These are phyloP conservation scores for Streptopelia turtur DNA, from an alignment of 2,797 vertebrate species.

Conservation along the genomic window DNA sequence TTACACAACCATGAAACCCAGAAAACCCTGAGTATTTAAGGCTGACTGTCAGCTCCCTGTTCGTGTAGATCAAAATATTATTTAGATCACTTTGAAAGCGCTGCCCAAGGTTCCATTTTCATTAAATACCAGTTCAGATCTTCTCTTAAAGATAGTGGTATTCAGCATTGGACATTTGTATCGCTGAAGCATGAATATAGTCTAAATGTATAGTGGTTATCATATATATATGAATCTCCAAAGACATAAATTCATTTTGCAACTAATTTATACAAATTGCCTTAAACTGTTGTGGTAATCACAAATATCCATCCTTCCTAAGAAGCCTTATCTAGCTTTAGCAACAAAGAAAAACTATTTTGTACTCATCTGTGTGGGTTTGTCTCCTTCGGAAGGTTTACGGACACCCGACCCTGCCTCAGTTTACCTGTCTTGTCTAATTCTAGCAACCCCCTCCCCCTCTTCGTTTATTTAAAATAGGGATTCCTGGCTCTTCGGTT, in stretches of 20 bases:
- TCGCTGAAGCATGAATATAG: not conserved
- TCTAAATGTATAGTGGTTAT: not conserved
- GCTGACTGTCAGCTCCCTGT: not conserved
- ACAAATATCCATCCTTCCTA: not conserved
- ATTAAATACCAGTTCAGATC: not conserved
- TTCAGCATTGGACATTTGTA: not conserved
- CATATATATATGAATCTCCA: not conserved
- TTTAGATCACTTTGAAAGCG: not conserved
- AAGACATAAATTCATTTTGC: not conserved
- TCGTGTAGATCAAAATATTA: not conserved
- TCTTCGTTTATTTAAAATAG: no score
- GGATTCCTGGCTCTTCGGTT: no score
- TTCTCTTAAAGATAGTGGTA: not conserved
- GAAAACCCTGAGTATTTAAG: not conserved
- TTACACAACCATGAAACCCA: not conserved
- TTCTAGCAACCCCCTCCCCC: no score
- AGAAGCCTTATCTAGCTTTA: not conserved
- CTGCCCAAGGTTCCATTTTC: not conserved
- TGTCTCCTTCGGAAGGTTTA: not conserved
- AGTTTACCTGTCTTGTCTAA: no score
- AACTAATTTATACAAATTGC: not conserved
- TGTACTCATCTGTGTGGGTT: not conserved
- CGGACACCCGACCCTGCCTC: no score
- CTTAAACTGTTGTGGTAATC: not conserved
- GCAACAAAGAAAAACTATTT: not conserved